Base-by-base conservation (phyloP, 2,888 invertebrate species). In the Stenodema calcarata region DNA sequence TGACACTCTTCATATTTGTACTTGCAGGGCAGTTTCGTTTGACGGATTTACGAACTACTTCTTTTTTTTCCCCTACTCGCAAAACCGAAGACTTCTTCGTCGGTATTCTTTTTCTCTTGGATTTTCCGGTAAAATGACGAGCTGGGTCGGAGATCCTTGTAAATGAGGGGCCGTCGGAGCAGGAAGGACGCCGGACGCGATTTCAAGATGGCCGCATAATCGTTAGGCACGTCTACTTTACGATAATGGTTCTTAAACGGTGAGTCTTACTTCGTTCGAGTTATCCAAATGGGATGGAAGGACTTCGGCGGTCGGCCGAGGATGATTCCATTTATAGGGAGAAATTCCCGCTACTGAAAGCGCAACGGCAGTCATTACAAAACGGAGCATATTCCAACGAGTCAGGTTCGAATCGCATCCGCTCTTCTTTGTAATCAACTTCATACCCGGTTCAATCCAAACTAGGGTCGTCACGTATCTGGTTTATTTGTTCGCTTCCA, bases 1-100 rank as follows among this genome's bases (percentile, higher is more conserved):
- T 70, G 82, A 82, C 82, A 82, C 82, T 82, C 82, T 82, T 82
- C 82, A 82, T 82, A 82, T 82, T 82, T 82, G 82, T 82, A 82
- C 82, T 16, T 18, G 30, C 28, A 14, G 54, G 80, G 62, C 69
- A 42, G 82, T 62, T 82, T 41, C 35, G 54, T 41, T 47, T 70
- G 82, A 62, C 82, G 42, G 82, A 82, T 82, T 82, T 82, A 82
- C 69, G 28, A 62, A 18, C 82, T 16, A 23, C n/a, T 82, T n/a
- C n/a, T n/a, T 82, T 82, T 80, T 70, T 54, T 54, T 28, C 54
- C 14, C 54, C n/a, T n/a, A 4, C 23, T 14, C 41, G n/a, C 35
- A 7, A 35, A 54, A 30, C 0, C 0, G 7, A 14, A 6, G 35
- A 14, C 54, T 18, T n/a, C 35, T 69, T 18, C 23, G 12, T 35